Evolutionary conservation across 2,888 invertebrate species (phyloP).

Genomic region (Nomada fucata): DNA sequence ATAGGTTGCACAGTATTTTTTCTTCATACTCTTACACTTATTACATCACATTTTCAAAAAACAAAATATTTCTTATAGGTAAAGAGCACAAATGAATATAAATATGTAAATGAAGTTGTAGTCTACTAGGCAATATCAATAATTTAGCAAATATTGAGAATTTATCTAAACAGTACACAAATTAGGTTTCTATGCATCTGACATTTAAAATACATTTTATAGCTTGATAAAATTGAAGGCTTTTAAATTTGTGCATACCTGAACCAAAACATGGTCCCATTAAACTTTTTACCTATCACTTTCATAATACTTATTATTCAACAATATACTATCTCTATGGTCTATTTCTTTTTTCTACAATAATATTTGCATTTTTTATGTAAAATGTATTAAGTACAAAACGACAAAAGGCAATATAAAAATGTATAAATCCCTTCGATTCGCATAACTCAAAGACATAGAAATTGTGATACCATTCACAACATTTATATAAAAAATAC

Average conservation of each 20-base stretch:
- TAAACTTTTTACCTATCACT: slow-evolving; percentile 16
- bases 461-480: slow-evolving; percentile 29
- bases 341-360: slow-evolving; percentile 21
- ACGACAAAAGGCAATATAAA: slow-evolving; percentile 1
- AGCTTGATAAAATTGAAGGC: background rate
- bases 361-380: slow-evolving; percentile 8
- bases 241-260: background rate
- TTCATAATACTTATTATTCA: slow-evolving; percentile 24
- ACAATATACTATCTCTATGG: slow-evolving; percentile 13
- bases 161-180: background rate
- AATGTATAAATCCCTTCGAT: slow-evolving; percentile 6
- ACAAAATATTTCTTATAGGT: slow-evolving; percentile 17
- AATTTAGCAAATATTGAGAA: background rate
- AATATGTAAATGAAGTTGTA: slow-evolving; percentile 23
- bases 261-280: slow-evolving; percentile 31
- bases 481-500: slow-evolving; percentile 1
- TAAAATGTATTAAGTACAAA: slow-evolving; percentile 45
- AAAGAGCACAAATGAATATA: slow-evolving; percentile 11
- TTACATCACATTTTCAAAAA: slow-evolving; percentile 18
- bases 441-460: background rate
- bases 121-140: background rate
- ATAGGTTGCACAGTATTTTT: background rate
- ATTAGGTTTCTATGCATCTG: background rate
- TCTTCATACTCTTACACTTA: background rate
- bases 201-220: slow-evolving; percentile 5